Evolutionary conservation across 2,113 vertebrate genomes (phyloP), one percentile per base, ranked within the genome.

Genomic region (Gallinago jamesoni): DNA sequence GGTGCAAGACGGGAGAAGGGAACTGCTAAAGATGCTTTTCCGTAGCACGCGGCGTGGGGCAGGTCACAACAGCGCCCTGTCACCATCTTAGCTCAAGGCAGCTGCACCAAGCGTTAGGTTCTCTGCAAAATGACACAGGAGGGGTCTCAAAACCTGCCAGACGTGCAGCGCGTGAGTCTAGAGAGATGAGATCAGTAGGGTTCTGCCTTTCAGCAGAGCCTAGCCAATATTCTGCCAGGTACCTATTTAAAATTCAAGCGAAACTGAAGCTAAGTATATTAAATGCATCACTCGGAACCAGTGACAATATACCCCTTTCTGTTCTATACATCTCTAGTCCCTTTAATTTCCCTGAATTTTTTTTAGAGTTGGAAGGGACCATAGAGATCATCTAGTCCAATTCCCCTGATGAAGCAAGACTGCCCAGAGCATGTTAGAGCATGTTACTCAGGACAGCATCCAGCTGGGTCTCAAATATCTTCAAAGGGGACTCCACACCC

Each of bases 1-100:
- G 1, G 35, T 8, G 24, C 33, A 68, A 37, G 69, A 35, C 15
- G 37, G 62, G 53, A 63, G 78, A 41, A 57, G 30, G 37, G 50
- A 69, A 21, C 37, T 47, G 67, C 84, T 84, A 28, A 84, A 35
- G 0, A 1, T 12, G 35, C 27, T 50, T 48, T 10, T 56, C 31
- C 67, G 39, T 74, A 74, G 55, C 55, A 56, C 1, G 0, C 39
- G 1, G 0, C 1, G 1, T 15, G 47, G 41, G 74, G 48, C 39
- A 31, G 48, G 50, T 48, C 4, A 66, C 43, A 67, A 16, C 30
- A 28, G 59, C 15, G 0, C 6, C 0, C n/a, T 47, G 45, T 24
- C 74, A 56, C 35, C 22, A 21, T 17, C 48, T 30, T 7, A 56
- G 39, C 53, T 55, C 27, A 24, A 24, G 41, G 31, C 47, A 56